Base-by-base conservation (phyloP, 2,797 vertebrate species). In the Sebastes taczanowskii region DNA sequence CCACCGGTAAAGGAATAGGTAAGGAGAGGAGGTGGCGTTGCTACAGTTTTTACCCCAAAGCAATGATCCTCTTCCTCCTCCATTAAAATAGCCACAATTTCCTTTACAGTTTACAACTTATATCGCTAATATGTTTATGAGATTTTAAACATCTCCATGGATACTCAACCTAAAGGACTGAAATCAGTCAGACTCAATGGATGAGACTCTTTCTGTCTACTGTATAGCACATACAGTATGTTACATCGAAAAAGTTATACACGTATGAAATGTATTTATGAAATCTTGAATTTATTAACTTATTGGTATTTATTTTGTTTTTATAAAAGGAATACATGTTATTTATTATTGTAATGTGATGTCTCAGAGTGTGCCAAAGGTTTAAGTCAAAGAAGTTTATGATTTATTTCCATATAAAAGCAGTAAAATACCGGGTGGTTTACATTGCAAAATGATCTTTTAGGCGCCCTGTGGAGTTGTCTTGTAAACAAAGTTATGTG, bases 291-390 rank as follows among this genome's bases (percentile, higher is more conserved):
- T 95, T 95, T 88, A 91, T 88, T 95, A 98, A 99, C 94, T 98
- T 99, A 98, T 97, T 97, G 94, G 95, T 98, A 98, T 98, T 99
- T 98, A 94, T 96, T 88, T 96, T 94, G 90, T 91, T 95, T 97
- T 96, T 96, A 92, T 94, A 93, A 94, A 84, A 81, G 30, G 11
- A 84, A 89, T 86, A 85, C 77, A 89, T 85, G 77, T 91, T 95
- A 97, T 98, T 97, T 97, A 96, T 97, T 96, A 66, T 53, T 74
- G 56, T 81, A 56, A 81, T 59, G 66, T 86, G n/a, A 74, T 84
- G 78, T 96, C 92, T 95, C 93, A 87, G 90, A 95, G 94, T 93
- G 93, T 96, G 95, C 95, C 95, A 97, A 96, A 97, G 88, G 71
- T 74, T 79, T 58, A 78, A 42, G 59, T 69, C 8, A 52, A 74